A percentile compares a stretch with the other conserved stretches of the same genome.
Evolutionary conservation across 2,888 invertebrate genomes (phyloP).

Genomic region (Aleiodes leptofemur): DNA sequence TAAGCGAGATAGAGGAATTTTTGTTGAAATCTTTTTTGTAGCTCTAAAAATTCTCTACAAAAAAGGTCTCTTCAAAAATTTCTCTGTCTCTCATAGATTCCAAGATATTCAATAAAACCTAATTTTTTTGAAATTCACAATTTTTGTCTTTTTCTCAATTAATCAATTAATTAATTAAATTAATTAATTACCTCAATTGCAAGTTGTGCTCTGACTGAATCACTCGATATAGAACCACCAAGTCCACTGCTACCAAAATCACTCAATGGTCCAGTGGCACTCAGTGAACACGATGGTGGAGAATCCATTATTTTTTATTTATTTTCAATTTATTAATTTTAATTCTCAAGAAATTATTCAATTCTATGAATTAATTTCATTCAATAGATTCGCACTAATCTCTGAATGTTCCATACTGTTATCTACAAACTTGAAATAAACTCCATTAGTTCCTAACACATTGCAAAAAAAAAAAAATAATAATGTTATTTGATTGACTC

Average conservation of each 20-base stretch:
- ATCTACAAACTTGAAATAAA: constrained; percentile 56
- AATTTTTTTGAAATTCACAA: too few species aligned
- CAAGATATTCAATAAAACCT: too few species aligned
- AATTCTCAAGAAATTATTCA: constrained; percentile 19
- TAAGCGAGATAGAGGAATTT: too few species aligned
- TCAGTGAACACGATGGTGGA: constrained; percentile 85
- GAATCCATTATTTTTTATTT: constrained; percentile 83
- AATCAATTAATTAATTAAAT: not conserved
- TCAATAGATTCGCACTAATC: constrained; percentile 57
- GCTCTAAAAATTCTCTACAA: too few species aligned
- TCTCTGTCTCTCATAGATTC: too few species aligned
- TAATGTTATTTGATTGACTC: not conserved
- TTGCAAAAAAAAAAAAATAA: not conserved
- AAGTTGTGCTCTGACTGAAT: constrained; percentile 82
- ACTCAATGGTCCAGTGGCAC: constrained; percentile 84
- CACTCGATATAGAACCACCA: constrained; percentile 86
- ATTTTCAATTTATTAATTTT: constrained; percentile 34
- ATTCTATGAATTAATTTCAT: constrained; percentile 43
- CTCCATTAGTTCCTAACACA: not conserved
- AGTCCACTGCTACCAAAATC: constrained; percentile 87
- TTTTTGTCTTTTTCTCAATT: not conserved
- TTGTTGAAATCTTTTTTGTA: too few species aligned
- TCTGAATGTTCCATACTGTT: constrained; percentile 66
- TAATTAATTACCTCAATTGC: constrained; percentile 79
- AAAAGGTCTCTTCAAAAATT: too few species aligned